Evolutionary conservation across 2,797 vertebrate genomes (phyloP), one percentile per base, ranked within the genome.

Genomic region (Mormyrops attenuatus): DNA sequence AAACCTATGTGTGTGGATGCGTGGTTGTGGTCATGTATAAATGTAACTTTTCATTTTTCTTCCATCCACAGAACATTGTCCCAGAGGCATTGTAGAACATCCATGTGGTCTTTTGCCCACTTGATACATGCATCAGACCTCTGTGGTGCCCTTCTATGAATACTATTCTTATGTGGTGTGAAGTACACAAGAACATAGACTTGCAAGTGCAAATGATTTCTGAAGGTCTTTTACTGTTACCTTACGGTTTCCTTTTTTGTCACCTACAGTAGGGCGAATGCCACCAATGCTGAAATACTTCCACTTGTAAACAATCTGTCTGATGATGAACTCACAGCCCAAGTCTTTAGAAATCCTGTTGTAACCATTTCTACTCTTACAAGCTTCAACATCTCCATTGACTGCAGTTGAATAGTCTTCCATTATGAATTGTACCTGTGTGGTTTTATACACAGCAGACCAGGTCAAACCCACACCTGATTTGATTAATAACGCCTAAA

Each of bases 301-400:
- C 3, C 77, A 47, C n/a, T n/a, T 82, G 77, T 82, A 82, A 82
- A 82, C 41, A 17, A 82, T 47, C 77, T 47, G 77, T 17, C 73
- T 80, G 77, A 82, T 20, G 38, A 82, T 47, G 41, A 41, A 82
- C 2, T 47, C 17, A 44, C 41, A 17, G 77, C 8, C 38, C 77
- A 82, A 11, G 20, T 47, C 41, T 82, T 82, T 82, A 82, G 77
- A 82, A 82, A 82, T 82, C 77, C 77, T 47, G n/a, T 82, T 47
- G 77, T 82, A 82, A 47, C 20, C 6, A 44, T 82, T 82, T 82
- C 77, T 34, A 82, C 41, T n/a, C 41, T 47, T n/a, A 47, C 47
- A n/a, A 44, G 30, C 41, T 82, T 82, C 77, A 47, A 47, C 41
- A 47, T 47, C 41, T 82, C 77, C 41, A 3, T 82, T 82, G 77